Evolutionary conservation across 2,797 vertebrate species (phyloP).

Genomic region (Lithobates sylvaticus): DNA sequence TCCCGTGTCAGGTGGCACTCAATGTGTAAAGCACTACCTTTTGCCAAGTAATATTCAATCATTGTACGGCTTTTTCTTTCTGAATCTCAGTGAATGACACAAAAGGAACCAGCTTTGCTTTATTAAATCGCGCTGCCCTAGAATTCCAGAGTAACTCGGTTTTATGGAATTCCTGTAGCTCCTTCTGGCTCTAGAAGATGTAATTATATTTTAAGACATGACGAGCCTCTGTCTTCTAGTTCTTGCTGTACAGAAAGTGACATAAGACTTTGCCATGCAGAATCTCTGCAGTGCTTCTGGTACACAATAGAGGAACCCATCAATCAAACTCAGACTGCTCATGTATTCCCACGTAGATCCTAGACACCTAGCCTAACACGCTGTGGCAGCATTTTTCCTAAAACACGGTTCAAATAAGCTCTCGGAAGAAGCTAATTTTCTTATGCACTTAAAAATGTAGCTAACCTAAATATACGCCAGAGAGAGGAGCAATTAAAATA

Average conservation of each 20-base stretch:
- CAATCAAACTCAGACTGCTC: constrained; percentile 51
- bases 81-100: neutral
- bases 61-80: neutral
- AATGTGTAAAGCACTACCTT: too few species aligned
- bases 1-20: neutral
- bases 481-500: too few species aligned
- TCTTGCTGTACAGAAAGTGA: constrained; percentile 37
- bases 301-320: constrained; percentile 49
- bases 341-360: constrained; percentile 26
- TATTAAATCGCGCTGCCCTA: neutral
- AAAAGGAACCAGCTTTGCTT: neutral
- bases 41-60: neutral
- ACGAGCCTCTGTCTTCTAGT: constrained; percentile 22
- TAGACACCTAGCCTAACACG: constrained; percentile 40
- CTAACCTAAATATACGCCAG: too few species aligned
- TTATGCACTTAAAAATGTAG: too few species aligned
- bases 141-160: neutral
- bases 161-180: neutral
- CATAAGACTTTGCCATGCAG: constrained; percentile 53
- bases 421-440: neutral
- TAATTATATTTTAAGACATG: constrained; percentile 52
- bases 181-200: constrained; percentile 20
- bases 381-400: constrained; percentile 38
- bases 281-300: constrained; percentile 53
- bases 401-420: constrained; percentile 14